Evolutionary conservation across 2,888 invertebrate species (phyloP).

Genomic region (Mesorhabditis belari): DNA sequence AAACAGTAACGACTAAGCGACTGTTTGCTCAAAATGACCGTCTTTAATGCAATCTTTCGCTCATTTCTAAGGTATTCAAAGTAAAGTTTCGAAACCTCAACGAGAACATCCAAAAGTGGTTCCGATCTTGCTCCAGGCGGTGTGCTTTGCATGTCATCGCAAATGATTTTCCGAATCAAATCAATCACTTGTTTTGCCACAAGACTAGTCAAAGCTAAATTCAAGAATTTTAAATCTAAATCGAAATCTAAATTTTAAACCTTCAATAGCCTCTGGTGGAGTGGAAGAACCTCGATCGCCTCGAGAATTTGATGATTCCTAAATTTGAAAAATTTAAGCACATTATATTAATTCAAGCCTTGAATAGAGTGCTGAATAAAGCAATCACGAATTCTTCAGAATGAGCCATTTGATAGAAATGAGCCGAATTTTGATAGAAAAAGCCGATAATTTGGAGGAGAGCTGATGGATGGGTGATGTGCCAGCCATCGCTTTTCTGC

Average conservation of each 20-base stretch:
- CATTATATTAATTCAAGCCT: background rate
- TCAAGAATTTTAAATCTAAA: no score
- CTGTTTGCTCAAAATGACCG: no score
- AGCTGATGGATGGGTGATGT: conserved; percentile 19
- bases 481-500: conserved; percentile 13
- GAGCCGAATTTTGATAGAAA: conserved; percentile 83
- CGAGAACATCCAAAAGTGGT: conserved; percentile 74
- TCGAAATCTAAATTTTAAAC: no score
- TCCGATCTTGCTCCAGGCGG: conserved; percentile 59
- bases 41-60: no score
- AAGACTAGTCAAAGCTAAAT: conserved; percentile 22
- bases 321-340: background rate
- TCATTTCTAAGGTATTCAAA: conserved; percentile 9
- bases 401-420: conserved; percentile 29
- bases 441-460: conserved; percentile 77
- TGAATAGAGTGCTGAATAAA: conserved; percentile 33
- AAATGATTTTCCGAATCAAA: conserved; percentile 82
- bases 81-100: conserved; percentile 67
- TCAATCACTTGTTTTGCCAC: conserved; percentile 69
- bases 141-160: conserved; percentile 77
- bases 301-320: conserved; percentile 3
- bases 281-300: conserved; percentile 11
- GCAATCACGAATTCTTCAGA: conserved; percentile 39
- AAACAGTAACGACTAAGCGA: no score
- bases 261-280: conserved; percentile 14